phyloP scores from a whole-genome alignment of 2,113 vertebrate species.

The Labeo rohita region DNA sequence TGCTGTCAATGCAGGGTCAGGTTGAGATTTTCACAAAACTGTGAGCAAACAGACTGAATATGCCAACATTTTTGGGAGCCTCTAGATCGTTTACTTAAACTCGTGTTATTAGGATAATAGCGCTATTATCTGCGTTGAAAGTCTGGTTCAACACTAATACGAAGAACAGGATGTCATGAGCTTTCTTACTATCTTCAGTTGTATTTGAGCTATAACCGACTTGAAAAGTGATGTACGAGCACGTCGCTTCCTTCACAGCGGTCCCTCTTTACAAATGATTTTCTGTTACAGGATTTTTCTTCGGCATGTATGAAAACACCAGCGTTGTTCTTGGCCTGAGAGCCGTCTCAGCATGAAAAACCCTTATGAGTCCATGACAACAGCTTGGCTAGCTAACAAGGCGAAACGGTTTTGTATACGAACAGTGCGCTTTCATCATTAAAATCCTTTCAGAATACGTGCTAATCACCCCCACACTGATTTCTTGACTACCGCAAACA shows the following conservation, averaged over 20 bases:
- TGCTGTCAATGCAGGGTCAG: too few species aligned
- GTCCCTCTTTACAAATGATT: conserved; percentile 32
- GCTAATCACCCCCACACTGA: conserved; percentile 50
- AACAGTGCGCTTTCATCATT: conserved; percentile 56
- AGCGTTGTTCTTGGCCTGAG: conserved; percentile 48
- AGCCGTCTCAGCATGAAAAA: conserved; percentile 14
- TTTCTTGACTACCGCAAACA: conserved; percentile 46
- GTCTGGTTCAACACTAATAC: neutral
- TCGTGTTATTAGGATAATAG: neutral
- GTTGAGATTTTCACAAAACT: neutral
- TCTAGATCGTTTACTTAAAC: neutral
- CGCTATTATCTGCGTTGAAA: neutral
- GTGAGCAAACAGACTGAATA: neutral
- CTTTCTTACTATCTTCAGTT: neutral
- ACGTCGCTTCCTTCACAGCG: conserved; percentile 27
- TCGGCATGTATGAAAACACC: conserved; percentile 18
- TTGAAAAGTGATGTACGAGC: conserved; percentile 33
- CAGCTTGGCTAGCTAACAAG: conserved; percentile 37
- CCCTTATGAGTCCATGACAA: conserved; percentile 17
- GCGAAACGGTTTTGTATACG: conserved; percentile 10
- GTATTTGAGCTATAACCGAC: conserved; percentile 9
- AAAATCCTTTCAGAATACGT: conserved; percentile 46
- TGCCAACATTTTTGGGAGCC: neutral
- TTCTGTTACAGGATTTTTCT: conserved; percentile 35
- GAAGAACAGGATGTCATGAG: neutral